Evolutionary conservation across 2,888 invertebrate genomes (phyloP).

Genomic region (Zootermopsis nevadensis): DNA sequence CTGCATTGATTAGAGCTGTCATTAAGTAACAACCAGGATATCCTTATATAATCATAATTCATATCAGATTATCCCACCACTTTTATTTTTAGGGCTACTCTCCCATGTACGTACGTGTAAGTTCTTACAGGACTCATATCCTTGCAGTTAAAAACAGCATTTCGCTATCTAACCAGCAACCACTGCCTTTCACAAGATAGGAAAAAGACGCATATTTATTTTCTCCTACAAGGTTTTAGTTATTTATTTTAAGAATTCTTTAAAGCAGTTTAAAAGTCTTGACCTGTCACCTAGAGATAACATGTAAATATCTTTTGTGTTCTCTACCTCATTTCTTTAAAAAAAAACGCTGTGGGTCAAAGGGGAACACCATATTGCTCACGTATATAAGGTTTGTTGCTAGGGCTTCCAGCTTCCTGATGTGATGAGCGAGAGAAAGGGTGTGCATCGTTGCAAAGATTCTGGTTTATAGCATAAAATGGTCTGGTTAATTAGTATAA

Average conservation of each 20-base stretch:
- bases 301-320: background rate
- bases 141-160: too few relatives aligned
- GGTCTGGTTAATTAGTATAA: background rate
- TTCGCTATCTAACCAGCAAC: background rate
- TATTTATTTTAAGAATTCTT: background rate
- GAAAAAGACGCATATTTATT: background rate
- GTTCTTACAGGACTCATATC: too few relatives aligned
- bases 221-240: background rate
- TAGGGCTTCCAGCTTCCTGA: background rate
- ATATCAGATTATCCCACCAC: too few relatives aligned
- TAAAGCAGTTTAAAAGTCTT: background rate
- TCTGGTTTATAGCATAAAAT: background rate
- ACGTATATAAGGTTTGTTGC: slow-evolving; percentile 12
- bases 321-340: background rate
- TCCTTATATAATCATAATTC: too few relatives aligned
- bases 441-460: too few relatives aligned
- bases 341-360: background rate
- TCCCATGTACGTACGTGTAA: too few relatives aligned
- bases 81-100: too few relatives aligned
- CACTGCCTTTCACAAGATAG: background rate
- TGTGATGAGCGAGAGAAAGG: background rate
- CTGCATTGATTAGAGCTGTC: too few relatives aligned
- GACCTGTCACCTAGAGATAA: background rate
- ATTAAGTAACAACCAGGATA: too few relatives aligned
- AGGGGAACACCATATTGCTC: background rate